These are phyloP conservation scores for Triplophysa yarkandensis DNA, from an alignment of 2,797 vertebrate species.

Conservation along the genomic window DNA sequence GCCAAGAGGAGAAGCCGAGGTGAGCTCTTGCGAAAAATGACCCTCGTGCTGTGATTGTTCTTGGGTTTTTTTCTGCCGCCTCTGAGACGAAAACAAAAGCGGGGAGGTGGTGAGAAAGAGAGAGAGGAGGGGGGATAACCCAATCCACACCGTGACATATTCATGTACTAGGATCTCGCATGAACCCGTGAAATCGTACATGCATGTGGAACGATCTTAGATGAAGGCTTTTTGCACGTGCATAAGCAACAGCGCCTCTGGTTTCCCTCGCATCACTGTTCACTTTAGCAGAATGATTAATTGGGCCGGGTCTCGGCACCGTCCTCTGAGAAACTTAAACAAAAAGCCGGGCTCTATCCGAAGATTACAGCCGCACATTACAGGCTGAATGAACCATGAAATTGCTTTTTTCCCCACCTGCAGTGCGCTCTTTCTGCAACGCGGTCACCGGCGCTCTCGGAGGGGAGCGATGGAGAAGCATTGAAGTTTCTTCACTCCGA, in stretches of 20 bases:
- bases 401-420: conserved; percentile 83
- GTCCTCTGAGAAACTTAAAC: conserved; percentile 79
- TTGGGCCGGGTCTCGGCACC: conserved; percentile 75
- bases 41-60: conserved; percentile 90
- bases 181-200: conserved; percentile 26
- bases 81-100: conserved; percentile 77
- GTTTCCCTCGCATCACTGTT: conserved; percentile 60
- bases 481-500: conserved; percentile 70
- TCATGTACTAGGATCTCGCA: conserved; percentile 19
- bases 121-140: conserved; percentile 76
- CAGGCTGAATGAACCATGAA: conserved; percentile 81
- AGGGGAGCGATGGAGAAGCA: conserved; percentile 60
- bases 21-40: conserved; percentile 92
- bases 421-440: conserved; percentile 68
- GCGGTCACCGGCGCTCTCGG: conserved; percentile 57
- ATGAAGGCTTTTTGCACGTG: conserved; percentile 45
- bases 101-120: conserved; percentile 72
- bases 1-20: conserved; percentile 83
- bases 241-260: conserved; percentile 45
- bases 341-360: conserved; percentile 75
- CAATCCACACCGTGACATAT: conserved; percentile 48
- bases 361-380: conserved; percentile 79
- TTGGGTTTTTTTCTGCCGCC: conserved; percentile 66
- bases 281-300: conserved; percentile 73
- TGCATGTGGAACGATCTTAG: conserved; percentile 48